Conservation (phyloP, 2,113 vertebrate genomes). For the Poicephalus gulielmi region DNA sequence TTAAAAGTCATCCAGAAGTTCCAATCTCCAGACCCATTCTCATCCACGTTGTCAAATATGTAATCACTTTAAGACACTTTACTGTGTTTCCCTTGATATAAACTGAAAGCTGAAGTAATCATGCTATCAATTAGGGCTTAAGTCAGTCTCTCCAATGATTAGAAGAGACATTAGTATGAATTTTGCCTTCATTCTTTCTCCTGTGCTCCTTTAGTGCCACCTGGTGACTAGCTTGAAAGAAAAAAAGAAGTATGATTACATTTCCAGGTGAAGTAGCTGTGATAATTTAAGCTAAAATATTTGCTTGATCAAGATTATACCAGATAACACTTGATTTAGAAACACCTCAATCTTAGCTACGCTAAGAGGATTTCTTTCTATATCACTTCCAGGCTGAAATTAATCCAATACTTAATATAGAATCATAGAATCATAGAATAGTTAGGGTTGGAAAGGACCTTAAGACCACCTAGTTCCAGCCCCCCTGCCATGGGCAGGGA, state of each 20-base stretch:
- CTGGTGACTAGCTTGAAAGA: slow-evolving; percentile 74
- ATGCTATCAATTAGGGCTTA: slow-evolving; percentile 71
- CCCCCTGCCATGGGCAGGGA: too few species aligned
- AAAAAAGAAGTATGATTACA: neutral
- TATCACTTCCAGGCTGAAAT: neutral
- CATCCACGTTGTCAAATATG: slow-evolving; percentile 58
- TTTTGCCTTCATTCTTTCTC: neutral
- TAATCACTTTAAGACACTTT: slow-evolving; percentile 73
- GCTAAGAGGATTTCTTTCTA: neutral
- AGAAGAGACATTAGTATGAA: neutral
- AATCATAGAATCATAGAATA: too few species aligned
- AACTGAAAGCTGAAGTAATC: slow-evolving; percentile 73
- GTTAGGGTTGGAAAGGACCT: too few species aligned
- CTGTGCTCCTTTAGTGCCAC: slow-evolving; percentile 89
- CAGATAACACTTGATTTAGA: neutral
- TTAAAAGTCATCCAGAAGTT: slow-evolving; percentile 45
- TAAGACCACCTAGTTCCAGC: too few species aligned
- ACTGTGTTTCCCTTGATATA: slow-evolving; percentile 68
- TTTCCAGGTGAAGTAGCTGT: neutral
- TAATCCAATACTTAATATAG: too few species aligned
- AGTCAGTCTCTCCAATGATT: slow-evolving; percentile 53
- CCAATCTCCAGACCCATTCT: slow-evolving; percentile 43
- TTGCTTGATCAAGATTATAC: neutral
- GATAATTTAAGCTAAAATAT: neutral
- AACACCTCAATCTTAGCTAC: neutral